Evolutionary conservation across 2,113 vertebrate genomes (phyloP).

Genomic region (Apistogramma diplotaenia): DNA sequence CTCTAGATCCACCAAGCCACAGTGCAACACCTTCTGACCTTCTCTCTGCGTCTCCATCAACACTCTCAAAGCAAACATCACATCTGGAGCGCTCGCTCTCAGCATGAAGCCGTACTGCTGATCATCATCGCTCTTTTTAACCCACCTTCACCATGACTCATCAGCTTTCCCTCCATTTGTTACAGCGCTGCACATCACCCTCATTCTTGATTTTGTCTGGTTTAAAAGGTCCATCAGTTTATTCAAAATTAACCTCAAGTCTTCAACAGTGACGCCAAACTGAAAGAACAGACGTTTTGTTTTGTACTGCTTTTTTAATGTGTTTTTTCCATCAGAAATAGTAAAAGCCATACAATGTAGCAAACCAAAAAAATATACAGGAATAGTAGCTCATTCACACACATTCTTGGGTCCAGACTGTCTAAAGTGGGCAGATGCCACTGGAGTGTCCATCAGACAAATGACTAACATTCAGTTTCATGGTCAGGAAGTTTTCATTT

Average conservation of each 20-base stretch:
- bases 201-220: not conserved
- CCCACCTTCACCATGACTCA: not conserved
- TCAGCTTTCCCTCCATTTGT: not conserved
- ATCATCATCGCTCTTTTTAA: not conserved
- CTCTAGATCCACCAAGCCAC: no score
- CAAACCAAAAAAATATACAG: constrained; percentile 86
- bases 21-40: not conserved
- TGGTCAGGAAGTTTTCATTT: constrained; percentile 13
- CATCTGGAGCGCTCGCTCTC: not conserved
- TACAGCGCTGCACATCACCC: not conserved
- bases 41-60: not conserved
- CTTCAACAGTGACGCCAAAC: not conserved
- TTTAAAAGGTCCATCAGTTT: not conserved
- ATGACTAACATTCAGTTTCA: constrained; percentile 48
- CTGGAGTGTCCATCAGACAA: constrained; percentile 43
- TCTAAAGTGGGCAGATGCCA: constrained; percentile 33
- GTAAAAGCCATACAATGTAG: constrained; percentile 93
- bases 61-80: not conserved
- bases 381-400: constrained; percentile 82
- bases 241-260: not conserved
- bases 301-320: constrained; percentile 84
- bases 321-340: constrained; percentile 78
- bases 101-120: not conserved
- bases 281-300: constrained; percentile 48
- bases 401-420: constrained; percentile 68